phyloP scores from a whole-genome alignment of 2,113 vertebrate genomes.

The Synodontis membranacea region DNA sequence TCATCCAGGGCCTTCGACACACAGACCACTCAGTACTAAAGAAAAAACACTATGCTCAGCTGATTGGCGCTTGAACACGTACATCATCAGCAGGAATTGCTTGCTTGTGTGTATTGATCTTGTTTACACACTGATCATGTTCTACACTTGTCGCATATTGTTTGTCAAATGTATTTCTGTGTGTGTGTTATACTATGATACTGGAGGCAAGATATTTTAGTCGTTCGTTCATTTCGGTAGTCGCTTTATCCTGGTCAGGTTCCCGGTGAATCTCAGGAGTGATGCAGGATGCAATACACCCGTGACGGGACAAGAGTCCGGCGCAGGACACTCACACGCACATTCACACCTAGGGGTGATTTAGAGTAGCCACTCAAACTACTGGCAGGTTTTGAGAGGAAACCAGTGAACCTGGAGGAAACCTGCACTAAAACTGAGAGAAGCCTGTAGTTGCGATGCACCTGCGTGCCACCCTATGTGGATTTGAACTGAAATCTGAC shows the following conservation, averaged over 20 bases:
- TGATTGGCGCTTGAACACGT: conserved; percentile 29
- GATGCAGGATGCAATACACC: background rate
- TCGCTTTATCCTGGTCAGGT: background rate
- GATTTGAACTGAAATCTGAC: background rate
- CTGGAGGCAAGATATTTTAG: background rate
- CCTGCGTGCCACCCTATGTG: background rate
- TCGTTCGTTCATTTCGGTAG: background rate
- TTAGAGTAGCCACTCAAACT: background rate
- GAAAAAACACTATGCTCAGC: conserved; percentile 53
- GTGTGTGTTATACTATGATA: background rate
- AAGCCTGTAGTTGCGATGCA: background rate
- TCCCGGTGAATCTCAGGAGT: background rate
- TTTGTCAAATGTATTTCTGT: background rate
- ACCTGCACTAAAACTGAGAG: background rate
- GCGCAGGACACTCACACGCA: background rate
- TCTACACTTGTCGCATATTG: background rate
- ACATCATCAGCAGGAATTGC: background rate
- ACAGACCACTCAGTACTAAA: conserved; percentile 55
- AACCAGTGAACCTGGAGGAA: background rate
- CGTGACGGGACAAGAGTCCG: background rate
- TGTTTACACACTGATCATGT: background rate
- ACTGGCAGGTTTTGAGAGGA: background rate
- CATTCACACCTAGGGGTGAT: background rate
- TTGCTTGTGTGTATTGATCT: background rate
- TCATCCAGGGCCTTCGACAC: conserved; percentile 66